Evolutionary conservation across 2,113 vertebrate genomes (phyloP), one percentile per base, ranked within the genome.

Genomic region (Tragelaphus scriptus): DNA sequence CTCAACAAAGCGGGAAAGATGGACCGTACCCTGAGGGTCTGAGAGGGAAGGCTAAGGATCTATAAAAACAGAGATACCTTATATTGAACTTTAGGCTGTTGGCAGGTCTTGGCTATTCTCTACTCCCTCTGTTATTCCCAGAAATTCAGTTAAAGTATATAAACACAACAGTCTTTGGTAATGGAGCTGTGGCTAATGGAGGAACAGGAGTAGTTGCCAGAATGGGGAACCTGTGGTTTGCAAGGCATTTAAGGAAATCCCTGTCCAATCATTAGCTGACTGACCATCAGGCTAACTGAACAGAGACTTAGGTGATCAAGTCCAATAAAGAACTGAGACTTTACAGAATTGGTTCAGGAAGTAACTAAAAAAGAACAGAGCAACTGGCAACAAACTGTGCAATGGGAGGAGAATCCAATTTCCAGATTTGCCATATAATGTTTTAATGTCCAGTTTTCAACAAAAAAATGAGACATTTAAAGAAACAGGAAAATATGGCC

Each of bases 1-100:
- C 99, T 99, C 75, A 99, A 99, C 97, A 97, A 95, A 25, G 99
- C 99, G 94, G 99, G 99, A 99, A 99, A 99, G 98, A 99, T 99
- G 0, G 99, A 99, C 68, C 99, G 98, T 99, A 97, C 56, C 59
- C 85, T 16, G 25, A 4, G 6, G 19, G 68, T 36, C 32, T 68
- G 17, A 6, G 90, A 88, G 40, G 55, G 9, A 96, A 90, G 25
- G 5, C 36, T 51, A 90, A 65, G 49, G 85, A 79, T 25, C 53
- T 87, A 17, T 82, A 53, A 84, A 87, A 91, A 88, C 15, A 61
- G 4, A 36, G 23, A 7, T 51, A 47, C 3, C 40, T 81, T 55
- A 47, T 21, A 40, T 28, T 65, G 92, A 94, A 61, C 63, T 84
- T 75, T 63, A 82, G 75, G 75, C 55, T 91, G n/a, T 61, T 53